Evolutionary conservation across 2,888 invertebrate genomes (phyloP).

Genomic region (Melangyna quadrimaculata): DNA sequence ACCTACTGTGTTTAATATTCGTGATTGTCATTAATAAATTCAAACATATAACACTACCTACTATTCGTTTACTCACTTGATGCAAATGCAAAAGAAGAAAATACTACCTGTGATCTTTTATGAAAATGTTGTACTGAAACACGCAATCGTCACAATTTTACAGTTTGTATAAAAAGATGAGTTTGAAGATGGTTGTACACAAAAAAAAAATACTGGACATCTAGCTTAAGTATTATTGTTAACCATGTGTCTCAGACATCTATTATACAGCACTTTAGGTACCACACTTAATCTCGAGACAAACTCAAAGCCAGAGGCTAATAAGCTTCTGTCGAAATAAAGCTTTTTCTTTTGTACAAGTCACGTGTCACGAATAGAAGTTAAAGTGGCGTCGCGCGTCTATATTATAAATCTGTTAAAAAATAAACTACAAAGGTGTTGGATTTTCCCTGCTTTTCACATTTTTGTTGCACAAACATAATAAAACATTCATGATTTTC

Average conservation of each 20-base stretch:
- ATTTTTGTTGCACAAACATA: slow-evolving; percentile 30
- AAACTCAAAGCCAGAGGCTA: neutral
- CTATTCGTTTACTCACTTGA: slow-evolving; percentile 13
- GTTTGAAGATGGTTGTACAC: neutral
- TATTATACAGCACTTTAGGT: neutral
- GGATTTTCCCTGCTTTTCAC: slow-evolving; percentile 35
- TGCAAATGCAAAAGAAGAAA: neutral
- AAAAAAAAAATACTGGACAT: neutral
- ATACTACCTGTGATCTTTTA: slow-evolving; percentile 5
- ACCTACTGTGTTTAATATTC: slow-evolving; percentile 19
- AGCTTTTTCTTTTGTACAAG: slow-evolving; percentile 36
- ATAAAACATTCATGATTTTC: slow-evolving; percentile 13
- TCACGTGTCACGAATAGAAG: slow-evolving; percentile 57
- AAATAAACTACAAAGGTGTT: slow-evolving; percentile 10
- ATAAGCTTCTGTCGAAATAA: slow-evolving; percentile 15
- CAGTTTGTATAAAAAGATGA: slow-evolving; percentile 39
- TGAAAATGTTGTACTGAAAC: neutral
- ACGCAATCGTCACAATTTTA: slow-evolving; percentile 6
- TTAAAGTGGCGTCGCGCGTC: slow-evolving; percentile 16
- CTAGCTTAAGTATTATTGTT: neutral
- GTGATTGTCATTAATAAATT: slow-evolving; percentile 62
- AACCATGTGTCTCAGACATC: neutral
- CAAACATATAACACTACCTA: neutral
- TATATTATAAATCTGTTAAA: slow-evolving; percentile 29
- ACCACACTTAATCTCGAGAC: neutral